A percentile compares a stretch with the other conserved stretches of the same genome.
Conservation (phyloP, 2,888 invertebrate genomes). For the Dexiosoma caninum region DNA sequence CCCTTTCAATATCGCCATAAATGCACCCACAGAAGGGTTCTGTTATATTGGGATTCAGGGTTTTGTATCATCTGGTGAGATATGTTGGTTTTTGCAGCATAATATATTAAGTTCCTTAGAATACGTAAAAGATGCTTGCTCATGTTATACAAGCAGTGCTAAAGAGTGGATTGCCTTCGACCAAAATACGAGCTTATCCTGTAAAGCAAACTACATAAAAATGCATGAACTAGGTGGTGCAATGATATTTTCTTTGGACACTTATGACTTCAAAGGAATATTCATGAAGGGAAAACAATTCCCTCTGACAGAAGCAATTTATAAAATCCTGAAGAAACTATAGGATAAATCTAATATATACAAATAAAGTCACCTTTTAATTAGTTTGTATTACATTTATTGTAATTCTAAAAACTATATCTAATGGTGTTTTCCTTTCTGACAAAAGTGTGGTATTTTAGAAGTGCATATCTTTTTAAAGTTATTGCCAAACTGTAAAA, state of each 20-base stretch:
- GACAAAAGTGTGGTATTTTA: too few relatives aligned
- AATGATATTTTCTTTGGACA: slow-evolving; percentile 90
- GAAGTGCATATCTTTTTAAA: too few relatives aligned
- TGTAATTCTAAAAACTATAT: not conserved
- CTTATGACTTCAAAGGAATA: slow-evolving; percentile 83
- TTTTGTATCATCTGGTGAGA: slow-evolving; percentile 84
- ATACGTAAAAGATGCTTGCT: slow-evolving; percentile 84
- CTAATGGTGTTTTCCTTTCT: not conserved
- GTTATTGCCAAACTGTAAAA: too few relatives aligned
- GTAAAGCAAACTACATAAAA: slow-evolving; percentile 83
- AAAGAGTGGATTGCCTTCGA: slow-evolving; percentile 92
- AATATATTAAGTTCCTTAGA: slow-evolving; percentile 79
- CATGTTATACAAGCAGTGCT: slow-evolving; percentile 85
- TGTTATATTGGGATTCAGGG: slow-evolving; percentile 85
- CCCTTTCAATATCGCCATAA: slow-evolving; percentile 82
- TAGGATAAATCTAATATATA: not conserved
- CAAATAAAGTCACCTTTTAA: slow-evolving; percentile 18
- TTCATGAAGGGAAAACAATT: slow-evolving; percentile 77
- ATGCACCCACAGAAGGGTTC: slow-evolving; percentile 84
- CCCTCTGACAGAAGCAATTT: slow-evolving; percentile 69
- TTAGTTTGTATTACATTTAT: not conserved
- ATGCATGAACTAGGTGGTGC: slow-evolving; percentile 85
- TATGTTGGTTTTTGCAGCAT: slow-evolving; percentile 83
- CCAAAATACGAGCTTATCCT: slow-evolving; percentile 83
- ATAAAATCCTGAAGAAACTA: slow-evolving; percentile 22